phyloP scores from a whole-genome alignment of 2,888 invertebrate species.

The Nasonovia ribisnigri region DNA sequence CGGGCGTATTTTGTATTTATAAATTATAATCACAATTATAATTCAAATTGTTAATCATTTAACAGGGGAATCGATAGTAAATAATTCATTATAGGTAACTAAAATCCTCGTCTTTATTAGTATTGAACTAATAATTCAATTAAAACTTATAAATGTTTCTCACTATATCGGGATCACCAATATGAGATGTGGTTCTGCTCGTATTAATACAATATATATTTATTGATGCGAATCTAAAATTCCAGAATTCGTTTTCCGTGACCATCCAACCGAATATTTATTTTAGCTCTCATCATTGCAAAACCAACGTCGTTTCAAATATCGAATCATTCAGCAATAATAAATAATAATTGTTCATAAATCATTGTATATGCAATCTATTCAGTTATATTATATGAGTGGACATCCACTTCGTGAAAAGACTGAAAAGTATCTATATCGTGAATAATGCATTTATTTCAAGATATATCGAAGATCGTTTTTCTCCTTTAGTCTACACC shows the following conservation, averaged over 20 bases:
- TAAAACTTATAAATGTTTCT: background rate
- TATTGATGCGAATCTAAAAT: background rate
- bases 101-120: too few species aligned
- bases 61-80: too few species aligned
- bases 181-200: background rate
- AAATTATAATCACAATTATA: background rate
- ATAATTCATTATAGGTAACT: too few species aligned
- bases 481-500: background rate
- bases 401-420: background rate
- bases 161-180: background rate
- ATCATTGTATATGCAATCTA: background rate
- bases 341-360: slow-evolving; percentile 20
- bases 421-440: background rate
- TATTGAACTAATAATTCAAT: too few species aligned
- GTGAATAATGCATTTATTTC: background rate
- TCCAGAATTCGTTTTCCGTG: background rate
- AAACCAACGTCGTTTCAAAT: background rate
- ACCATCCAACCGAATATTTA: background rate
- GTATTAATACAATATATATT: background rate
- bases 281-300: background rate
- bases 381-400: background rate
- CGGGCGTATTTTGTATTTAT: background rate
- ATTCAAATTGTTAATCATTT: background rate
- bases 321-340: background rate
- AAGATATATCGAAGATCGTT: background rate